Evolutionary conservation across 2,797 vertebrate species (phyloP).

Genomic region (Trachops cirrhosus): DNA sequence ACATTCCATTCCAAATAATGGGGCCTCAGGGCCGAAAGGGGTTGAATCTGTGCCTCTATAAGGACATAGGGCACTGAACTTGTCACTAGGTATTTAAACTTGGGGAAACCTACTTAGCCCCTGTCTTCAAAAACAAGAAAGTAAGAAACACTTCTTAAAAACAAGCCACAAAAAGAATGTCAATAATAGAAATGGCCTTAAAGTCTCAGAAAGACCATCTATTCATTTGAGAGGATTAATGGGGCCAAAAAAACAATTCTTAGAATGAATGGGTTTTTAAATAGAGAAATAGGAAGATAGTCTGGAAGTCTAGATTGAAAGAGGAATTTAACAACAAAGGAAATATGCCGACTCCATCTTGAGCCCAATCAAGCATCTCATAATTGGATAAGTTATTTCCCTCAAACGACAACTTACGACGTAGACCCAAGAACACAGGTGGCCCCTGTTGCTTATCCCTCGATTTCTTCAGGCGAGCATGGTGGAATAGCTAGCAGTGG

Average conservation of each 20-base stretch:
- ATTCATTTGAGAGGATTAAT: neutral
- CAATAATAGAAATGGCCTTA: neutral
- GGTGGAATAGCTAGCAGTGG: neutral
- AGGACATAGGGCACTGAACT: neutral
- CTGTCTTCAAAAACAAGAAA: neutral
- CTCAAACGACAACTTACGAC: neutral
- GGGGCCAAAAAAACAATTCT: neutral
- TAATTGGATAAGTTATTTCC: neutral
- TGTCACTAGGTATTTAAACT: neutral
- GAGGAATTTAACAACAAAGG: neutral
- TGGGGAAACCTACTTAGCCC: neutral
- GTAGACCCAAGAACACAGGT: neutral
- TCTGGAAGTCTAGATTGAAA: neutral
- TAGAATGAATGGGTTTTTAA: neutral
- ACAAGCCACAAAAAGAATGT: neutral
- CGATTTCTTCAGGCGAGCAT: neutral
- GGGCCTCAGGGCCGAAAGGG: neutral
- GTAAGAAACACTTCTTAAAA: neutral
- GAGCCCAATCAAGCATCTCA: neutral
- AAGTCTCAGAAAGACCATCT: neutral
- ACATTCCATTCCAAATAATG: neutral
- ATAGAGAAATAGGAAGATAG: neutral
- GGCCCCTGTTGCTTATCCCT: neutral
- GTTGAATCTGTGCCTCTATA: neutral
- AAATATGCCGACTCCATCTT: neutral